A percentile compares a stretch with the other conserved stretches of the same genome.
phyloP scores from a whole-genome alignment of 1,140 invertebrate genomes.

The Diploscapter pachys region DNA sequence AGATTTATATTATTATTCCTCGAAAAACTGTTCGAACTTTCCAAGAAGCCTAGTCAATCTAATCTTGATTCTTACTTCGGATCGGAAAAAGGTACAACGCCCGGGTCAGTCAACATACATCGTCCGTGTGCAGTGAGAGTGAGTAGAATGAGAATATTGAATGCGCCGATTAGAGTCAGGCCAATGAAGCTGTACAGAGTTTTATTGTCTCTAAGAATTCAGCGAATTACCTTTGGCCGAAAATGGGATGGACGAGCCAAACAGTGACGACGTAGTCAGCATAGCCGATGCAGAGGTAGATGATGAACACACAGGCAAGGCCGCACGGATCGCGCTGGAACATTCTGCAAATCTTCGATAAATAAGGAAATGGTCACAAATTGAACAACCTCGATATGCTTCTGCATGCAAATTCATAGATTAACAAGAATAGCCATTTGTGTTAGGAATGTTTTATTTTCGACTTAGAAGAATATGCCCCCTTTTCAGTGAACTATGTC shows the following conservation, averaged over 20 bases:
- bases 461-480: too few species aligned
- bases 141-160: slow-evolving; percentile 76
- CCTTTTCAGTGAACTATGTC: too few species aligned
- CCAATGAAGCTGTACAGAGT: slow-evolving; percentile 77
- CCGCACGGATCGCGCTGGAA: slow-evolving; percentile 79
- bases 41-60: not conserved
- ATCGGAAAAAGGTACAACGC: slow-evolving; percentile 77
- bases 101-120: slow-evolving; percentile 83
- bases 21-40: not conserved
- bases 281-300: slow-evolving; percentile 78
- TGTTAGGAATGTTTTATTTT: too few species aligned
- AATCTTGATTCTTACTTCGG: slow-evolving; percentile 61
- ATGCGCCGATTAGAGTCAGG: slow-evolving; percentile 74
- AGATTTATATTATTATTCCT: not conserved
- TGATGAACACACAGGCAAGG: slow-evolving; percentile 77
- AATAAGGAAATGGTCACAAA: too few species aligned
- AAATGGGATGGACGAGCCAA: slow-evolving; percentile 79
- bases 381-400: too few species aligned
- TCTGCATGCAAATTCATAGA: too few species aligned
- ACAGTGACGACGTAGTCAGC: slow-evolving; percentile 83
- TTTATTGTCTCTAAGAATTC: slow-evolving; percentile 7
- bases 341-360: slow-evolving; percentile 8
- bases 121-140: slow-evolving; percentile 74
- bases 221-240: slow-evolving; percentile 71
- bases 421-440: too few species aligned